Base-by-base conservation (phyloP, 2,113 vertebrate genomes). In the Eclectus roratus region DNA sequence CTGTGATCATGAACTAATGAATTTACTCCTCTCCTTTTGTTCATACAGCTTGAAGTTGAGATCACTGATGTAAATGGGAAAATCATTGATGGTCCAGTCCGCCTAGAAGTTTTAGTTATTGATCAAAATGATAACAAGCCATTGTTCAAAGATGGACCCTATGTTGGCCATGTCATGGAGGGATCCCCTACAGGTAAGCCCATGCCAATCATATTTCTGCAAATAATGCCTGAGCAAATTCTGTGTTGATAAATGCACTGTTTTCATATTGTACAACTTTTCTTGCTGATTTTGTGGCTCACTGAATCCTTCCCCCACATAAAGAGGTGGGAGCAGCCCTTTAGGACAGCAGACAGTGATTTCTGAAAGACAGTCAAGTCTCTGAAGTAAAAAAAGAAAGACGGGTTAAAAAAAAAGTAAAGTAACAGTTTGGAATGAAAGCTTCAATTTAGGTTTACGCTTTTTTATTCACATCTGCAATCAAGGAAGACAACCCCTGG, bases 41-140 rank as follows among this genome's bases (percentile, higher is more conserved):
- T 74, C 53, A 1, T 46, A 56, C 94, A 99, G 99, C 98, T 99
- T 60, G 98, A 99, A 60, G 99, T 99, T 21, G 99, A 99, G 73
- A 98, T 98, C 31, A 98, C 96, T 10, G 99, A 99, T 72, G 84
- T 95, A 28, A 97, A 66, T 7, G 99, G 99, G 33, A 99, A 98
- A 64, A 96, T 98, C 15, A 88, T 99, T 0, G 99, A 99, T 29
- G 99, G 98, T 3, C 99, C 99, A 0, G 98, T 98, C 12, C 95
- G 96, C 19, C 96, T 99, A 46, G 97, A 98, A 43, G 96, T 99
- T 91, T 96, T 95, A 4, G 98, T 99, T 82, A 99, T 99, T 19
- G 99, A 99, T 96, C 99, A 99, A 92, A 99, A 99, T 46, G 99
- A 99, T 97, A 99, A 99, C 97, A 97, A 99, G 49, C 99, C 99